A percentile compares a stretch with the other conserved stretches of the same genome.
These are phyloP conservation scores for Phortica okadai DNA, from an alignment of 2,888 invertebrate genomes.

Conservation along the genomic window DNA sequence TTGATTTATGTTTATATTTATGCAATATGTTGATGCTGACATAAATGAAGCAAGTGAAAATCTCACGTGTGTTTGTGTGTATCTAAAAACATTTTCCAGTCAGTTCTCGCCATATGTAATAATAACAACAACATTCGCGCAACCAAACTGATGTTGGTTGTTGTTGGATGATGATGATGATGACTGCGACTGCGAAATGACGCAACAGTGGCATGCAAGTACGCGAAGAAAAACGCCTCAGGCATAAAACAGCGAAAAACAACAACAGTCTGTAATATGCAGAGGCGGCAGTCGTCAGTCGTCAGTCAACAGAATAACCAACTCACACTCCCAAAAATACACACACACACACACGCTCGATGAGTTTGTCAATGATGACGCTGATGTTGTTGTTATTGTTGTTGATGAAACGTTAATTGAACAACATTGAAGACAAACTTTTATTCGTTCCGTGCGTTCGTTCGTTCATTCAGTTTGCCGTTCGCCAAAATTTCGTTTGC, in stretches of 20 bases:
- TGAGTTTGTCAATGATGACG: too few species aligned
- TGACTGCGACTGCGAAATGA: conserved; percentile 14
- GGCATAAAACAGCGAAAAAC: conserved; percentile 6
- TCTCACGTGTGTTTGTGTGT: conserved; percentile 22
- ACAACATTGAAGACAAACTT: conserved; percentile 56
- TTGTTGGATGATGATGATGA: neutral
- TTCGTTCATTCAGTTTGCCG: conserved; percentile 1
- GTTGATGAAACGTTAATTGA: conserved; percentile 57
- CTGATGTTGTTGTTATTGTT: too few species aligned
- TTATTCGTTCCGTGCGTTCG: neutral
- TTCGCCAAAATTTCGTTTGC: conserved; percentile 25
- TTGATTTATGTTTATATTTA: conserved; percentile 70
- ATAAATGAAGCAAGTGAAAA: neutral
- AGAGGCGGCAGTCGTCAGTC: neutral
- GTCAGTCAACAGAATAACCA: neutral
- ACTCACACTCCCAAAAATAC: neutral
- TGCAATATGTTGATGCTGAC: conserved; percentile 64
- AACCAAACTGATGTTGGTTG: neutral
- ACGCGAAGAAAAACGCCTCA: conserved; percentile 10
- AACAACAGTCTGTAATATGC: neutral
- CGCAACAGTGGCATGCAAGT: neutral
- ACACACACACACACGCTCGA: neutral
- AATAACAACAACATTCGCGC: neutral
- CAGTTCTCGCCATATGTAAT: neutral
- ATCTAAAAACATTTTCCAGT: conserved; percentile 17